A percentile compares a stretch with the other conserved stretches of the same genome.
Conservation (phyloP, 1,140 invertebrate genomes). For the Drosophila repleta region DNA sequence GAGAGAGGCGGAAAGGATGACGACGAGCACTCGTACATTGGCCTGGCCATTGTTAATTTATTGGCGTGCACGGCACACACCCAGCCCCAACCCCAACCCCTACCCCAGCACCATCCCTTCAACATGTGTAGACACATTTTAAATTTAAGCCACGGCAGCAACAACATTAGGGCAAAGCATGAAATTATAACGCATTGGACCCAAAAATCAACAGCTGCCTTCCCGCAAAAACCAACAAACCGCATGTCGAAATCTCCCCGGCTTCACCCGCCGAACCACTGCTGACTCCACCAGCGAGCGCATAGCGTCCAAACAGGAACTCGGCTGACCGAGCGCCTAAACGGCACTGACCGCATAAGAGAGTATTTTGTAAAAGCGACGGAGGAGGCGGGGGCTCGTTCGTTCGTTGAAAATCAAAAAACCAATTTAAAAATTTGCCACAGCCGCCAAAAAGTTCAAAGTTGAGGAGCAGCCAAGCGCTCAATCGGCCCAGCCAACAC, state of each 20-base stretch:
- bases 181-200: slow-evolving; percentile 80
- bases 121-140: slow-evolving; percentile 70
- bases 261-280: slow-evolving; percentile 27
- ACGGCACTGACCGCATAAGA: slow-evolving; percentile 77
- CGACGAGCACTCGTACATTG: slow-evolving; percentile 20
- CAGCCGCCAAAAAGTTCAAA: slow-evolving; percentile 70
- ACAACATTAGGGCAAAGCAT: slow-evolving; percentile 36
- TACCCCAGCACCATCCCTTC: slow-evolving; percentile 4
- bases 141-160: slow-evolving; percentile 63
- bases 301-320: slow-evolving; percentile 45
- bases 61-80: slow-evolving; percentile 48
- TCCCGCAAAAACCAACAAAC: slow-evolving; percentile 77
- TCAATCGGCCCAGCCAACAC: slow-evolving; percentile 29
- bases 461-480: slow-evolving; percentile 66
- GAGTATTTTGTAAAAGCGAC: slow-evolving; percentile 11
- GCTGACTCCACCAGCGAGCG: background rate
- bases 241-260: slow-evolving; percentile 57
- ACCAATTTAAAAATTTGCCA: slow-evolving; percentile 77
- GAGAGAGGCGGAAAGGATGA: background rate
- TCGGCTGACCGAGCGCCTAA: slow-evolving; percentile 73
- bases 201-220: slow-evolving; percentile 79
- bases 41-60: slow-evolving; percentile 75
- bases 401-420: slow-evolving; percentile 54
- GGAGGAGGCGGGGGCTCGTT: background rate
- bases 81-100: background rate